Evolutionary conservation across 2,797 vertebrate species (phyloP).

Genomic region (Halcyon badia): DNA sequence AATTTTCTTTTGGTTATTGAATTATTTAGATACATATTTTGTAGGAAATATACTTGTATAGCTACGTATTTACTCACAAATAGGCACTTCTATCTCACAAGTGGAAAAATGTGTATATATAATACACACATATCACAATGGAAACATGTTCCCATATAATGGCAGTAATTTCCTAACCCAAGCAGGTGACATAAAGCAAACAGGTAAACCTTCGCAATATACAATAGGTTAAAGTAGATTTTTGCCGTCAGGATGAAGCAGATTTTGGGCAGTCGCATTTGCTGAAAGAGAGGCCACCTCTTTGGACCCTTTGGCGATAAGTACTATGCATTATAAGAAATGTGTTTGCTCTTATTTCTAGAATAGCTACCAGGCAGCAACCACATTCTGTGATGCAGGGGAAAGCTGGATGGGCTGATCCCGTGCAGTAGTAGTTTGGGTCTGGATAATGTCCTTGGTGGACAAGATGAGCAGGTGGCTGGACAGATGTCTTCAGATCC

Average conservation of each 20-base stretch:
- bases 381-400: not conserved
- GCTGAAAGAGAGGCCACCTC: not conserved
- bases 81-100: not conserved
- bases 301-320: not conserved
- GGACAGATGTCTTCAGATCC: not conserved
- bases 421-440: rapidly evolving
- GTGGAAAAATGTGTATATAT: not conserved
- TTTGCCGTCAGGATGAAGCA: not conserved
- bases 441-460: not conserved
- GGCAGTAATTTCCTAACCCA: not conserved
- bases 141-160: not conserved
- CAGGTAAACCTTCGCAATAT: not conserved
- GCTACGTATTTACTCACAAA: not conserved
- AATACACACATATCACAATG: not conserved
- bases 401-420: not conserved
- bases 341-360: not conserved
- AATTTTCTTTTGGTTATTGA: not conserved
- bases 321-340: not conserved
- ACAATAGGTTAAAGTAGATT: not conserved
- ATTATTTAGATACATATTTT: not conserved
- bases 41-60: not conserved
- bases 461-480: not conserved
- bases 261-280: not conserved
- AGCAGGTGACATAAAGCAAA: not conserved
- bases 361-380: not conserved